These are phyloP conservation scores for Dicycla oo DNA, from an alignment of 2,888 invertebrate species.

Conservation along the genomic window DNA sequence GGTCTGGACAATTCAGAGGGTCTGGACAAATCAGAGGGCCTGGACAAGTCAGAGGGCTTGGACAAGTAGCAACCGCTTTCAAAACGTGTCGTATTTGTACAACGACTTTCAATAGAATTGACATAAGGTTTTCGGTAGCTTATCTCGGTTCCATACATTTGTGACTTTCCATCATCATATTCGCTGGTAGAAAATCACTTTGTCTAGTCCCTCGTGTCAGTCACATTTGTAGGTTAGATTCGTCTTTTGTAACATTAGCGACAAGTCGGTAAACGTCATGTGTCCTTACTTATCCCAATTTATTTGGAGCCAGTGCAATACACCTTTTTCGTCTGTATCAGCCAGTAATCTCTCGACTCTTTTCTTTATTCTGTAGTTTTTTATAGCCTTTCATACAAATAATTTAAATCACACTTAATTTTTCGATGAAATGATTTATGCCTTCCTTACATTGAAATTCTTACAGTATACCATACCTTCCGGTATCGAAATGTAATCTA, in stretches of 20 bases:
- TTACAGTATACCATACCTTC: slow-evolving; percentile 30
- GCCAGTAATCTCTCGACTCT: no score
- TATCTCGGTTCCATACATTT: no score
- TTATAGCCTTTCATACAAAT: neutral
- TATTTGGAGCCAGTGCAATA: neutral
- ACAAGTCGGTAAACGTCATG: neutral
- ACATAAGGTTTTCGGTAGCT: no score
- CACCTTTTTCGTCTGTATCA: neutral
- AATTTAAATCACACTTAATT: neutral
- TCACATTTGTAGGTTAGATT: neutral
- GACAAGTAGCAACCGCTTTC: no score
- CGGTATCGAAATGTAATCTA: slow-evolving; percentile 37
- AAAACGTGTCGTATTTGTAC: no score
- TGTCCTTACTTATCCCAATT: neutral
- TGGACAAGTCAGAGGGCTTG: no score
- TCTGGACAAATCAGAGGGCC: no score
- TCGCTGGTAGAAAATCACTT: no score
- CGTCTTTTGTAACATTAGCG: neutral
- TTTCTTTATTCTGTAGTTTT: neutral
- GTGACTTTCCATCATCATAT: no score
- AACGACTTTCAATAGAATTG: no score
- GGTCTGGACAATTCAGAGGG: no score
- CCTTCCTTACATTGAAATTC: slow-evolving; percentile 37
- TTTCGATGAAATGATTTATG: neutral
- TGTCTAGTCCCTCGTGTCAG: no score